These are phyloP conservation scores for Lagopus leucura DNA, from an alignment of 2,113 vertebrate species.

Conservation along the genomic window DNA sequence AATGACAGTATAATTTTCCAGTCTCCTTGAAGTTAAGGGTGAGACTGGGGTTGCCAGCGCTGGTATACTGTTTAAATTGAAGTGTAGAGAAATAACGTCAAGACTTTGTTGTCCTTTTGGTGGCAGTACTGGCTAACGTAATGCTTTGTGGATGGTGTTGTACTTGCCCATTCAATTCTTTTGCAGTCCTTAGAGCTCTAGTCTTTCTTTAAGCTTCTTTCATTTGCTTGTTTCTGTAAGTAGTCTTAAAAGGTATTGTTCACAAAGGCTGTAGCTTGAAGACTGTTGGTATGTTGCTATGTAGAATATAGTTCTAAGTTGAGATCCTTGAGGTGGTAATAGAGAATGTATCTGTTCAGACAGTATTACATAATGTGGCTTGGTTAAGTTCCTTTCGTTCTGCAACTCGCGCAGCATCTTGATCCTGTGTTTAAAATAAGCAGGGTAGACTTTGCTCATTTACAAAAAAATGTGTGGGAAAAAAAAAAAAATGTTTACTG, in stretches of 20 bases:
- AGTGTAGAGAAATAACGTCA: neutral
- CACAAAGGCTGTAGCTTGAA: neutral
- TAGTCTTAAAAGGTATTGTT: neutral
- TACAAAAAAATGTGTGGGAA: neutral
- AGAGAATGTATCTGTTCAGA: neutral
- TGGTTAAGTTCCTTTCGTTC: neutral
- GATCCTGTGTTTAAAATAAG: neutral
- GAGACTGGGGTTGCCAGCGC: neutral
- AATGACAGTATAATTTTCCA: neutral
- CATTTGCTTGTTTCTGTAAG: neutral
- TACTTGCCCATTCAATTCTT: neutral
- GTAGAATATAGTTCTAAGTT: neutral
- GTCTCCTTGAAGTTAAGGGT: neutral
- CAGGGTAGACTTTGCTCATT: neutral
- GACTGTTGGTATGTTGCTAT: accelerated
- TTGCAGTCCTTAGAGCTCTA: neutral
- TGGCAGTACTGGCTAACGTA: conserved; percentile 13
- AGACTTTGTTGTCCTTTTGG: neutral
- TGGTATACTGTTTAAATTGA: neutral
- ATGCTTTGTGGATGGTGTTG: neutral
- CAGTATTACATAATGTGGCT: neutral
- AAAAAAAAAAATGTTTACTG: neutral
- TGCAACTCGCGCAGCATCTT: neutral
- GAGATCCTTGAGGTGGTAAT: neutral
- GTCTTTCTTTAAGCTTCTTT: neutral